These are phyloP conservation scores for Masticophis lateralis DNA, from an alignment of 2,797 vertebrate genomes.

Conservation along the genomic window DNA sequence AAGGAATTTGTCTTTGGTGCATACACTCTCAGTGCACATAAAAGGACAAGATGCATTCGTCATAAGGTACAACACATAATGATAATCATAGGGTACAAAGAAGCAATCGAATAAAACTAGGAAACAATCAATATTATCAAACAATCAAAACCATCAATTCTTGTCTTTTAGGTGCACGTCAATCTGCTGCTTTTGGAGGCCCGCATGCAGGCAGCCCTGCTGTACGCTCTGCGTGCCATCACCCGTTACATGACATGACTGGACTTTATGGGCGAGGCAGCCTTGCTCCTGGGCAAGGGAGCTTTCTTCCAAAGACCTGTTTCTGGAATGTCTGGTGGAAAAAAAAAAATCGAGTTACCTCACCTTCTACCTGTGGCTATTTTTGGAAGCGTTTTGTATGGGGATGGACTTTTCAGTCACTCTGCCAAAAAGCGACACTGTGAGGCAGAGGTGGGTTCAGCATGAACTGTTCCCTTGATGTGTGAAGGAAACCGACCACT, in stretches of 20 bases:
- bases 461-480: background rate
- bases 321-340: background rate
- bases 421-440: fast-evolving
- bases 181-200: constrained; percentile 78
- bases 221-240: constrained; percentile 75
- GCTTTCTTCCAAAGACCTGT: background rate
- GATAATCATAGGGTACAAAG: no score
- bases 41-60: no score
- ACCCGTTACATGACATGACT: constrained; percentile 80
- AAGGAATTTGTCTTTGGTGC: no score
- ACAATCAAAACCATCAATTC: no score
- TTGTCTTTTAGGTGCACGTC: constrained; percentile 69
- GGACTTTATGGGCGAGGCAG: background rate
- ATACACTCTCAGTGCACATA: no score
- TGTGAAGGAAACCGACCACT: background rate
- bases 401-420: background rate
- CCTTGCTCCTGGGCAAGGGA: fast-evolving
- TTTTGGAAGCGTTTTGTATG: background rate
- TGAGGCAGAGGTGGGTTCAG: background rate
- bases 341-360: background rate
- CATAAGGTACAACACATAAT: no score
- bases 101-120: no score
- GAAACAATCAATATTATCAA: no score
- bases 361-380: background rate
- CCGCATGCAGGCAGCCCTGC: constrained; percentile 75